Percentiles rank a stretch among this genome's conserved stretches.
These are phyloP conservation scores for Acleris sparsana DNA, from an alignment of 2,888 invertebrate genomes.

Conservation along the genomic window DNA sequence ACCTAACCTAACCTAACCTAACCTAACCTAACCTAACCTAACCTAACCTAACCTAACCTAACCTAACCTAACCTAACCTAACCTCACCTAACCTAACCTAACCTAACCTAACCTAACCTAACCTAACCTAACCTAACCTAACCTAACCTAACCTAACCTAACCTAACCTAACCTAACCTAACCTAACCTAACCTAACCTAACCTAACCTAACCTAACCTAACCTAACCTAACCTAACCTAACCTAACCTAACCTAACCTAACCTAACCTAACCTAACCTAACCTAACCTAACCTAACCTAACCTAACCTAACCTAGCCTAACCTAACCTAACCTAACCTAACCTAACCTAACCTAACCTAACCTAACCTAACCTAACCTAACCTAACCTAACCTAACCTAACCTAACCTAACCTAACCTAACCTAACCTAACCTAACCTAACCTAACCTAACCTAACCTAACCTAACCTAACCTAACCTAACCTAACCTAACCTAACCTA, in stretches of 20 bases:
- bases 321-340: conserved; percentile 15
- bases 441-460: no score
- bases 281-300: conserved; percentile 29
- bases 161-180: conserved; percentile 28
- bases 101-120: conserved; percentile 30
- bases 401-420: conserved; percentile 1
- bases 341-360: conserved; percentile 16
- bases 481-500: no score
- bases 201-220: conserved; percentile 28
- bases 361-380: conserved; percentile 1
- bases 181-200: conserved; percentile 25
- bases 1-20: conserved; percentile 30
- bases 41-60: conserved; percentile 30
- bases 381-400: no score
- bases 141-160: conserved; percentile 30
- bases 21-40: conserved; percentile 30
- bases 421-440: no score
- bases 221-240: conserved; percentile 28
- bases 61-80: conserved; percentile 30
- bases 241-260: conserved; percentile 13
- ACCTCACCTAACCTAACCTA: conserved; percentile 30
- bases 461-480: no score
- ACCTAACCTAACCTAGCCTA: conserved; percentile 28
- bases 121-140: conserved; percentile 30
- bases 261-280: conserved; percentile 26